Conservation (phyloP, 1,140 invertebrate genomes). For the Anadara kagoshimensis region DNA sequence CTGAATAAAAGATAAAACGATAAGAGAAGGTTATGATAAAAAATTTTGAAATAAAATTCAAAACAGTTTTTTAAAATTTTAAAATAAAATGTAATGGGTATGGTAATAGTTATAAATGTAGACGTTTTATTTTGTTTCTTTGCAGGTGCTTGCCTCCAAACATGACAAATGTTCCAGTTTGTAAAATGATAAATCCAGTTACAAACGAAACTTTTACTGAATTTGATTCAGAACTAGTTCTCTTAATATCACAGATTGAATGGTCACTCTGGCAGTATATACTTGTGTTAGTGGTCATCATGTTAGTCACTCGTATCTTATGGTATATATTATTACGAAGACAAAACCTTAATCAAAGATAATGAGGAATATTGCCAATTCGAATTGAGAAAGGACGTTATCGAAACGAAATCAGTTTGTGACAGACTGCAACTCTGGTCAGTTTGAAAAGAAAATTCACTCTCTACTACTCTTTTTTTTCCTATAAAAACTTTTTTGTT, state of each 20-base stretch:
- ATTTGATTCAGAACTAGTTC: constrained; percentile 41
- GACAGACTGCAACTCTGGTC: not conserved
- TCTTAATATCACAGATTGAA: constrained; percentile 35
- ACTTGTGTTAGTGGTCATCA: constrained; percentile 32
- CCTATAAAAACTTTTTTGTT: not conserved
- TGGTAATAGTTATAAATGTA: too few relatives aligned
- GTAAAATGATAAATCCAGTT: constrained; percentile 27
- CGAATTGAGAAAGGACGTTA: not conserved
- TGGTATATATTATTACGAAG: constrained; percentile 41
- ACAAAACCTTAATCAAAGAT: constrained; percentile 23
- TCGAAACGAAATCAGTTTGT: not conserved
- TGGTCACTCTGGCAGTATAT: constrained; percentile 40
- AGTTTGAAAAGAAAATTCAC: not conserved
- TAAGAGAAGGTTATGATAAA: too few relatives aligned
- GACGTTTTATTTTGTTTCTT: constrained; percentile 8
- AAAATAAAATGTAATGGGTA: too few relatives aligned
- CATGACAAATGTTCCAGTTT: constrained; percentile 37
- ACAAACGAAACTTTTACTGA: constrained; percentile 48
- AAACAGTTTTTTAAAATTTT: too few relatives aligned
- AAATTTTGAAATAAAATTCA: too few relatives aligned
- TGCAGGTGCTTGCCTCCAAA: constrained; percentile 37
- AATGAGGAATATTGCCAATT: not conserved
- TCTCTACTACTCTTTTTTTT: not conserved
- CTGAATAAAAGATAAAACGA: too few relatives aligned
- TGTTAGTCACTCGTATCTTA: constrained; percentile 27